These are phyloP conservation scores for Disparrhopalites patrizii DNA, from an alignment of 2,888 invertebrate species.

Conservation along the genomic window DNA sequence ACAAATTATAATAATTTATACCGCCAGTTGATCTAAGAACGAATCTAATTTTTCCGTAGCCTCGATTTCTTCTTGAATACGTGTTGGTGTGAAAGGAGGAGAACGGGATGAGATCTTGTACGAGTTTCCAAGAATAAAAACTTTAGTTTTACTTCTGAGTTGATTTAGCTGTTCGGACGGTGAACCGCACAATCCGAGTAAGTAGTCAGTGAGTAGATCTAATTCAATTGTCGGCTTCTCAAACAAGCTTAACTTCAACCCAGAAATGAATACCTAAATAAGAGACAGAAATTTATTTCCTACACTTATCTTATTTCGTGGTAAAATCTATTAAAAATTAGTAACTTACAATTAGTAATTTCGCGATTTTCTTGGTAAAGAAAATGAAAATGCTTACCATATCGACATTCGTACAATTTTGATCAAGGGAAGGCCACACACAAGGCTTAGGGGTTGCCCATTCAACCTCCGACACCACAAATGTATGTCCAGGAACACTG, in stretches of 20 bases:
- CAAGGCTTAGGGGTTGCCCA: slow-evolving; percentile 13
- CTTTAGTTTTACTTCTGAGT: slow-evolving; percentile 28
- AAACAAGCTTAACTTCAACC: slow-evolving; percentile 61
- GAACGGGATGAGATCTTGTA: background rate
- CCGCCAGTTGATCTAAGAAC: slow-evolving; percentile 57
- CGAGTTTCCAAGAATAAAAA: slow-evolving; percentile 42
- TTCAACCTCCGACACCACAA: slow-evolving; percentile 2
- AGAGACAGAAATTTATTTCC: no score
- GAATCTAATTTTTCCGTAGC: slow-evolving; percentile 63
- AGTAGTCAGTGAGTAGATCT: slow-evolving; percentile 74
- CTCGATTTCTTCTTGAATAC: slow-evolving; percentile 47
- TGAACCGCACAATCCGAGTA: slow-evolving; percentile 71
- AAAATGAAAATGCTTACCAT: slow-evolving; percentile 1
- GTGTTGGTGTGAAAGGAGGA: background rate
- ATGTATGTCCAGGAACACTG: background rate
- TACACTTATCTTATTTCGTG: no score
- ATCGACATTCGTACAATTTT: background rate
- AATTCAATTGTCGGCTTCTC: slow-evolving; percentile 61
- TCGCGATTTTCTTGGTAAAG: no score
- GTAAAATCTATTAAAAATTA: no score
- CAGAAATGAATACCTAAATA: slow-evolving; percentile 64
- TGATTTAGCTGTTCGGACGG: slow-evolving; percentile 60
- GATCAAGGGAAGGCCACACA: background rate
- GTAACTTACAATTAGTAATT: no score
- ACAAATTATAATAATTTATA: no score